Evolutionary conservation across 2,888 invertebrate genomes (phyloP).

Genomic region (Aporophyla lueneburgensis): DNA sequence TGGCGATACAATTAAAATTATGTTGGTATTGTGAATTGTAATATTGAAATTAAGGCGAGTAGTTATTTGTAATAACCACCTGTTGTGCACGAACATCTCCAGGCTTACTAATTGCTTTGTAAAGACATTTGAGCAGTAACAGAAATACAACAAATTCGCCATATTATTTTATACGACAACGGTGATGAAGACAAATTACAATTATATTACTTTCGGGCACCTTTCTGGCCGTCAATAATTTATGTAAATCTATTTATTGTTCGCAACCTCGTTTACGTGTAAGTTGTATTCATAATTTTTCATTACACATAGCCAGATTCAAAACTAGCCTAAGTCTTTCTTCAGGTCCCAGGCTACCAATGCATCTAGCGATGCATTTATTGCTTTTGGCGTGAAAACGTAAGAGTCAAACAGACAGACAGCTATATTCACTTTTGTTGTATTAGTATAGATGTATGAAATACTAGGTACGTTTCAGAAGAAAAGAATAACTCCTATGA

Average conservation of each 20-base stretch:
- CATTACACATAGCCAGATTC: too few relatives aligned
- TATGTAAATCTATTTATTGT: background rate
- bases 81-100: background rate
- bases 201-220: background rate
- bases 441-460: background rate
- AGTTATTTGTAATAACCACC: background rate
- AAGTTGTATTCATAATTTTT: too few relatives aligned
- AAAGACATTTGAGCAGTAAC: background rate
- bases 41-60: background rate
- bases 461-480: background rate
- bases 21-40: background rate
- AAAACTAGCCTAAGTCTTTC: too few relatives aligned
- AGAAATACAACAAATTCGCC: background rate
- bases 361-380: too few relatives aligned
- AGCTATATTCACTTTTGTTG: background rate
- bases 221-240: background rate
- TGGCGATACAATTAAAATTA: background rate
- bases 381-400: background rate
- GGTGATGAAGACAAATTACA: background rate
- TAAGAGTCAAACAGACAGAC: background rate
- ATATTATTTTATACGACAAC: background rate
- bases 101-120: background rate
- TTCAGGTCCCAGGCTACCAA: too few relatives aligned
- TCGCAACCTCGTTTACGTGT: background rate
- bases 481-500: slow-evolving; percentile 12